Percentiles rank a stretch among this genome's conserved stretches.
phyloP scores from a whole-genome alignment of 1,140 invertebrate species.

The Sycophaga agraensis region DNA sequence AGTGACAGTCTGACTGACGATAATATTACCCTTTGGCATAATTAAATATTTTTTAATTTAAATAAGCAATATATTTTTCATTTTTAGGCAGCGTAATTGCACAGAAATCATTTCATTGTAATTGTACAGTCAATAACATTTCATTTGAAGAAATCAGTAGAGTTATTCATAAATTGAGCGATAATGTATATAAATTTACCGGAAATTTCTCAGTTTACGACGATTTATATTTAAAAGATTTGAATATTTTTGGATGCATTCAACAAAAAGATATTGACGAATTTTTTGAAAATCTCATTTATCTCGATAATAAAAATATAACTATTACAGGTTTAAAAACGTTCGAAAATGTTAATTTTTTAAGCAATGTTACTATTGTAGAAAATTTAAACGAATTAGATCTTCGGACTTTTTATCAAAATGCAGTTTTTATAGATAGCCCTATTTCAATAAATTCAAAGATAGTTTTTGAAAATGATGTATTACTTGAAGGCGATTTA shows the following conservation, averaged over 20 bases:
- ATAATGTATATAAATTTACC: constrained; percentile 29
- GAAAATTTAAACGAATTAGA: constrained; percentile 38
- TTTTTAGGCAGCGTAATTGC: constrained; percentile 33
- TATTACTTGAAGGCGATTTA: constrained; percentile 30
- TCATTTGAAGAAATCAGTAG: constrained; percentile 26
- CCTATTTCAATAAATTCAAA: constrained; percentile 29
- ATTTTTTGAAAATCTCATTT: constrained; percentile 33
- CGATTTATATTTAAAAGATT: constrained; percentile 28
- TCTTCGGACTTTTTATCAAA: constrained; percentile 36
- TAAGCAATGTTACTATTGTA: constrained; percentile 27
- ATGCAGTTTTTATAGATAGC: constrained; percentile 35
- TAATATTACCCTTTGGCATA: too few species aligned
- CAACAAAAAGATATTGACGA: constrained; percentile 30
- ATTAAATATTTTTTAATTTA: not conserved
- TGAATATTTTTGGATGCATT: constrained; percentile 31
- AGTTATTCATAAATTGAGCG: constrained; percentile 15
- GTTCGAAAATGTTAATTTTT: constrained; percentile 38
- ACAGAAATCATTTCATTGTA: constrained; percentile 29
- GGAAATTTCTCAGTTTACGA: constrained; percentile 35
- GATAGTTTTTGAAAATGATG: constrained; percentile 34
- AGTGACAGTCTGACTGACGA: not conserved
- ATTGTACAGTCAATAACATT: constrained; percentile 37
- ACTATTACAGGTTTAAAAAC: constrained; percentile 35
- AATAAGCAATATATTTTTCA: not conserved
- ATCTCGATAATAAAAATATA: constrained; percentile 23